Evolutionary conservation across 2,797 vertebrate species (phyloP).

Genomic region (Molossus alvarezi): DNA sequence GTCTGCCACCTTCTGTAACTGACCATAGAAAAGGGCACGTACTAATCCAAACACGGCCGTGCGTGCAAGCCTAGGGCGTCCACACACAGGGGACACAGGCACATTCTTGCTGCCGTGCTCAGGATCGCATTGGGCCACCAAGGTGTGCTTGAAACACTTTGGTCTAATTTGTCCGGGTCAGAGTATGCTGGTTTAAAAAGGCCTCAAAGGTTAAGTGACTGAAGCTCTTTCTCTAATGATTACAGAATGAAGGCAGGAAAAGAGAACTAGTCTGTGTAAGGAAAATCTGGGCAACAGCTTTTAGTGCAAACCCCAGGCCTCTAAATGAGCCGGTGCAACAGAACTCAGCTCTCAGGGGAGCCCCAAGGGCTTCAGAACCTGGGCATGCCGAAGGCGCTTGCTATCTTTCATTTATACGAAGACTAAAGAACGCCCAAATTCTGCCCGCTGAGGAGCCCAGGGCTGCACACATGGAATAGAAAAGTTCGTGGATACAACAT

Average conservation of each 20-base stretch:
- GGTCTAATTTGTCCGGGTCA: neutral
- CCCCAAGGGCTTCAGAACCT: neutral
- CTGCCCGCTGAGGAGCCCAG: neutral
- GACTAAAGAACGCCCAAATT: conserved; percentile 4
- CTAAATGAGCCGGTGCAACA: neutral
- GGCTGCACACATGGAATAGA: neutral
- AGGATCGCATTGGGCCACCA: neutral
- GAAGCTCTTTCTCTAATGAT: neutral
- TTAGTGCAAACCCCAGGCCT: neutral
- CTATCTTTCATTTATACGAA: neutral
- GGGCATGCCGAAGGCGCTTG: neutral
- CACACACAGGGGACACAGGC: neutral
- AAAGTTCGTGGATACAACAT: neutral
- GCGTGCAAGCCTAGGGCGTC: neutral
- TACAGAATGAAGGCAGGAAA: neutral
- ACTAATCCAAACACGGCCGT: neutral
- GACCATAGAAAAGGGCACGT: neutral
- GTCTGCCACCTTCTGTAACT: neutral
- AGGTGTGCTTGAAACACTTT: neutral
- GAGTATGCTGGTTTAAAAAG: neutral
- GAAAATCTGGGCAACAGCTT: neutral
- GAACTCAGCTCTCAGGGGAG: neutral
- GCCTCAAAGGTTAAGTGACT: neutral
- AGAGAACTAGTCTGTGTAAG: neutral
- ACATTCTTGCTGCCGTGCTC: neutral